These are phyloP conservation scores for Lepidochitona cinerea DNA, from an alignment of 2,888 invertebrate species.

Conservation along the genomic window DNA sequence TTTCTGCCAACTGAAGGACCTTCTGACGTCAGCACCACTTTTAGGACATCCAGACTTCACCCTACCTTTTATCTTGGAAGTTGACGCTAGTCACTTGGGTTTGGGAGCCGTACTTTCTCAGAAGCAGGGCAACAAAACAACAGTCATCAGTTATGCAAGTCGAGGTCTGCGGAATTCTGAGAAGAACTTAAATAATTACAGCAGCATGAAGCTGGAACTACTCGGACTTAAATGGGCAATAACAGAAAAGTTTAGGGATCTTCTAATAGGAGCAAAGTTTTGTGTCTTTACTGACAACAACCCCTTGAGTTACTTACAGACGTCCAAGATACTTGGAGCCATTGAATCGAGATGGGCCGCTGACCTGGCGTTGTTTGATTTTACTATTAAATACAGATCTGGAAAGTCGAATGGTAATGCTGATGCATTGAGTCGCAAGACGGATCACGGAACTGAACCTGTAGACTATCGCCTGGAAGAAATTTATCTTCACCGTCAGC, in stretches of 20 bases:
- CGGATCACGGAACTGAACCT: background rate
- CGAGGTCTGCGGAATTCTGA: conserved; percentile 26
- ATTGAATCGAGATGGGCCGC: conserved; percentile 28
- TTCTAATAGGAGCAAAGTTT: conserved; percentile 24
- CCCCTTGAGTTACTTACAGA: conserved; percentile 8
- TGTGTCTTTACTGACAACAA: conserved; percentile 34
- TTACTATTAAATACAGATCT: conserved; percentile 21
- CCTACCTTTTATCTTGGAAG: conserved; percentile 31
- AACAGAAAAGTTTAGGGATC: conserved; percentile 30
- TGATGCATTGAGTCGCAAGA: conserved; percentile 23
- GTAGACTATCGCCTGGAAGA: background rate
- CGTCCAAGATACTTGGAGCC: conserved; percentile 7
- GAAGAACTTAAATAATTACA: conserved; percentile 32
- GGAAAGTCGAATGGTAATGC: conserved; percentile 22
- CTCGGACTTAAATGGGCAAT: conserved; percentile 34
- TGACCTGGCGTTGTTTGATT: conserved; percentile 25
- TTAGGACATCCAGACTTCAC: conserved; percentile 33
- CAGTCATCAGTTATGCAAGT: conserved; percentile 33
- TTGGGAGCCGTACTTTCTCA: conserved; percentile 34
- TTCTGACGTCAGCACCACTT: conserved; percentile 21
- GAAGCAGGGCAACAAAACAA: conserved; percentile 18
- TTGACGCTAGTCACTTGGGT: conserved; percentile 19
- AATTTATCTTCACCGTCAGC: background rate
- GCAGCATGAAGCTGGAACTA: conserved; percentile 32
- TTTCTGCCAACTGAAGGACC: conserved; percentile 26